A percentile compares a stretch with the other conserved stretches of the same genome.
These are phyloP conservation scores for Pararge aegeria DNA, from an alignment of 1,140 invertebrate species.

Conservation along the genomic window DNA sequence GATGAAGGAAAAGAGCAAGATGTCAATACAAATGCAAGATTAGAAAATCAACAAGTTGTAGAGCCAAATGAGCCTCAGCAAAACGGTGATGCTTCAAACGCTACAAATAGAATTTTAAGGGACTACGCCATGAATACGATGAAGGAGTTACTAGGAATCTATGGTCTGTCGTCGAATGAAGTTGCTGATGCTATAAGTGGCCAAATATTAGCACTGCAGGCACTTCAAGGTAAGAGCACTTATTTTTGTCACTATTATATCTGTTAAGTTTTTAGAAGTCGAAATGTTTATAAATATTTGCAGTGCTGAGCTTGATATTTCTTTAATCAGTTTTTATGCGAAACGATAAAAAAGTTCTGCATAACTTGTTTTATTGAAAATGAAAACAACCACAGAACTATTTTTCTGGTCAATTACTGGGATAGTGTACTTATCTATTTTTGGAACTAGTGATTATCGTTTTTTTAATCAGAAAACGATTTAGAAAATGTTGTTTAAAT, in stretches of 20 bases:
- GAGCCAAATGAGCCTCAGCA: slow-evolving; percentile 56
- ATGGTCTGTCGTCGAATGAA: slow-evolving; percentile 83
- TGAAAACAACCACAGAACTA: too few species aligned
- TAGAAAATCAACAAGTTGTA: slow-evolving; percentile 51
- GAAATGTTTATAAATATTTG: too few species aligned
- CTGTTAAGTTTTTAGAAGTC: not conserved
- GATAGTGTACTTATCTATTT: too few species aligned
- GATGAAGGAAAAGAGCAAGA: slow-evolving; percentile 65
- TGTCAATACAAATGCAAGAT: slow-evolving; percentile 69
- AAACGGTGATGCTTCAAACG: slow-evolving; percentile 66
- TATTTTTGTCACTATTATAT: not conserved
- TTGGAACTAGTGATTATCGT: too few species aligned
- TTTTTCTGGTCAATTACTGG: too few species aligned
- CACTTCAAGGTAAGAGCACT: slow-evolving; percentile 67
- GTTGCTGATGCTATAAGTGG: slow-evolving; percentile 81
- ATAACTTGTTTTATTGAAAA: too few species aligned
- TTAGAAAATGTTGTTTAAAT: too few species aligned
- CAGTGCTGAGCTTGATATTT: too few species aligned
- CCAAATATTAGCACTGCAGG: slow-evolving; percentile 78
- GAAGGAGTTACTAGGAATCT: slow-evolving; percentile 87
- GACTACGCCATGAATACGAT: slow-evolving; percentile 88
- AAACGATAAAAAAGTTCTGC: too few species aligned
- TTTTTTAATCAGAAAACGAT: too few species aligned
- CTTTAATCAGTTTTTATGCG: too few species aligned
- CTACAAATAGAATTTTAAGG: slow-evolving; percentile 79